These are phyloP conservation scores for Percopsis omiscomaycus DNA, from an alignment of 2,797 vertebrate species.

Conservation along the genomic window DNA sequence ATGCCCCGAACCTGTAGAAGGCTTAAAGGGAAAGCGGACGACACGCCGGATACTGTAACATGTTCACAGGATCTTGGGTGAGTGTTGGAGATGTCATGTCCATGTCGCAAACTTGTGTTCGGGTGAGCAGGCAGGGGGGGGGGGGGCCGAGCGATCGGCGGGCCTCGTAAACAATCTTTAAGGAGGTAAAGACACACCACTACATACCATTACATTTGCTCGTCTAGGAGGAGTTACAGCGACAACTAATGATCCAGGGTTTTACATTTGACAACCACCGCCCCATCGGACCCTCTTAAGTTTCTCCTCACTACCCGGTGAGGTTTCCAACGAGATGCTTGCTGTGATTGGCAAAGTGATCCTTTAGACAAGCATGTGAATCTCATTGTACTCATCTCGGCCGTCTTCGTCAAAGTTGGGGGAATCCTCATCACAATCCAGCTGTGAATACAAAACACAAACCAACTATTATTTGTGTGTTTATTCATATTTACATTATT, in stretches of 20 bases:
- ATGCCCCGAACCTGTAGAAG: slow-evolving; percentile 54
- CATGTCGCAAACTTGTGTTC: slow-evolving; percentile 18
- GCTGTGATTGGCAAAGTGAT: slow-evolving; percentile 23
- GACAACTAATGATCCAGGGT: slow-evolving; percentile 27
- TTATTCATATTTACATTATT: not conserved
- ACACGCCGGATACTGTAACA: slow-evolving; percentile 22
- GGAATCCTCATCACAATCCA: slow-evolving; percentile 92
- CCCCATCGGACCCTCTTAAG: slow-evolving; percentile 1
- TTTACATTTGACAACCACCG: slow-evolving; percentile 40
- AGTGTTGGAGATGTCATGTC: slow-evolving; percentile 37
- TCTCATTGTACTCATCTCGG: slow-evolving; percentile 95
- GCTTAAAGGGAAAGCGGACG: slow-evolving; percentile 59
- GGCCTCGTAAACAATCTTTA: slow-evolving; percentile 24
- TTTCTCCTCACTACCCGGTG: slow-evolving; percentile 23
- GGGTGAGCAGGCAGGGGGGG: not conserved
- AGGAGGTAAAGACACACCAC: slow-evolving; percentile 38
- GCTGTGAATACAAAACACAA: slow-evolving; percentile 70
- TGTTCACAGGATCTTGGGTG: slow-evolving; percentile 18
- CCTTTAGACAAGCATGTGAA: slow-evolving; percentile 94
- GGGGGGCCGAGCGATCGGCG: slow-evolving; percentile 11
- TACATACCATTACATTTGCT: slow-evolving; percentile 29
- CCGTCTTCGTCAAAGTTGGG: slow-evolving; percentile 97
- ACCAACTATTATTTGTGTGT: not conserved
- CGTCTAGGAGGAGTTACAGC: slow-evolving; percentile 35
- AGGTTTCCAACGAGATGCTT: slow-evolving; percentile 35